Base-by-base conservation (phyloP, 2,797 vertebrate genomes). In the Tapera naevia region DNA sequence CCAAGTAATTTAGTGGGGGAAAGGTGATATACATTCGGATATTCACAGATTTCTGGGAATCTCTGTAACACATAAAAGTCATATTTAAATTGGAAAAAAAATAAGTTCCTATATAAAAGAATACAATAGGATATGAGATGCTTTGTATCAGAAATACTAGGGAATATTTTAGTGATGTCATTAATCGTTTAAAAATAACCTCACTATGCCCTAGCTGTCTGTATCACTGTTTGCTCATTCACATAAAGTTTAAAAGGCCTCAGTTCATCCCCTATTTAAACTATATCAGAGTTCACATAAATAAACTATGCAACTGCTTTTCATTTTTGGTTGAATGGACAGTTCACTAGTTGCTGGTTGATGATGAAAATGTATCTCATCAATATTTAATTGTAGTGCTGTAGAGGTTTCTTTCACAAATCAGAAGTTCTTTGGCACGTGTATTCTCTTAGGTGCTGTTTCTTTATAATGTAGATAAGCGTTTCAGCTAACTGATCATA, bases 401-500 rank as follows among this genome's bases (percentile, higher is more conserved):
- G 46, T 41, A 71, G 88, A 78, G 22, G 7, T 50, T 80, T 91
- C 27, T 76, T 88, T 80, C 22, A 30, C 30, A 82, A 83, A 89
- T 84, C 83, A 88, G 33, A 95, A 91, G 53, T 39, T 10, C 17
- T 90, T 94, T 93, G 54, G n/a, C 45, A 76, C 28, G 11, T 41
- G 7, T 65, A 32, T 39, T 88, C 53, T 92, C 78, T 43, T 30
- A 66, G 73, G 67, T 88, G 37, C 17, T 67, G 28, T 80, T 86
- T 76, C 61, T 75, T 74, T 86, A 73, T 56, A 76, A 46, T 0
- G 1, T 9, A 71, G 43, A 60, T 73, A 65, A 87, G 46, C 46
- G n/a, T 88, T 91, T 90, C 80, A 79, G 12, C 53, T 78, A 93
- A 66, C 73, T 73, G 81, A 37, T 85, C 74, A 66, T 81, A 91